A percentile compares a stretch with the other conserved stretches of the same genome.
These are phyloP conservation scores for Gadus chalcogrammus DNA, from an alignment of 2,113 vertebrate genomes.

Conservation along the genomic window DNA sequence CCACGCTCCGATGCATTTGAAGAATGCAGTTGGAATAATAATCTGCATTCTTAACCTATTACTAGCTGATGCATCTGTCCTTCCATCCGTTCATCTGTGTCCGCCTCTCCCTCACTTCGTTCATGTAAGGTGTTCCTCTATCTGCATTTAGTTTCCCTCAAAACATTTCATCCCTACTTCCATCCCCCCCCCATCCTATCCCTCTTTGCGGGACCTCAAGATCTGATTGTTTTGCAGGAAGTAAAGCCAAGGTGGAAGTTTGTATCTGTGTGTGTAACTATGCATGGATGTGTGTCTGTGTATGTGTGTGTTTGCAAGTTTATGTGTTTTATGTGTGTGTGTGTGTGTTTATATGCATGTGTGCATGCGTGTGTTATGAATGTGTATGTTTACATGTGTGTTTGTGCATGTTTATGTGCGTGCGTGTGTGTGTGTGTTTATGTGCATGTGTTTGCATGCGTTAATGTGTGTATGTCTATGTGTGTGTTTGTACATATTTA, in stretches of 20 bases:
- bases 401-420: no score
- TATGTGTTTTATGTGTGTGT: neutral
- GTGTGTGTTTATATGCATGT: neutral
- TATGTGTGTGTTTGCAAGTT: slow-evolving; percentile 10
- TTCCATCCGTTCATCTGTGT: slow-evolving; percentile 39
- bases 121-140: no score
- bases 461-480: no score
- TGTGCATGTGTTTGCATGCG: no score
- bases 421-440: no score
- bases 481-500: no score
- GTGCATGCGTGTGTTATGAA: neutral
- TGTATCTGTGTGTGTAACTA: slow-evolving; percentile 32
- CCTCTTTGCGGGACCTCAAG: slow-evolving; percentile 44
- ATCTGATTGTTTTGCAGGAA: slow-evolving; percentile 62
- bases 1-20: slow-evolving; percentile 30
- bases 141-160: no score
- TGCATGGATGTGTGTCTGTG: slow-evolving; percentile 27
- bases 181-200: slow-evolving; percentile 6
- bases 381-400: no score
- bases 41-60: slow-evolving; percentile 34
- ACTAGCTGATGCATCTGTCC: neutral
- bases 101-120: slow-evolving; percentile 6
- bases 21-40: slow-evolving; percentile 54
- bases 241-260: slow-evolving; percentile 42
- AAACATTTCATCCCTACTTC: no score